A percentile compares a stretch with the other conserved stretches of the same genome.
Conservation (phyloP, 2,888 invertebrate species). For the Autographa pulchrina region DNA sequence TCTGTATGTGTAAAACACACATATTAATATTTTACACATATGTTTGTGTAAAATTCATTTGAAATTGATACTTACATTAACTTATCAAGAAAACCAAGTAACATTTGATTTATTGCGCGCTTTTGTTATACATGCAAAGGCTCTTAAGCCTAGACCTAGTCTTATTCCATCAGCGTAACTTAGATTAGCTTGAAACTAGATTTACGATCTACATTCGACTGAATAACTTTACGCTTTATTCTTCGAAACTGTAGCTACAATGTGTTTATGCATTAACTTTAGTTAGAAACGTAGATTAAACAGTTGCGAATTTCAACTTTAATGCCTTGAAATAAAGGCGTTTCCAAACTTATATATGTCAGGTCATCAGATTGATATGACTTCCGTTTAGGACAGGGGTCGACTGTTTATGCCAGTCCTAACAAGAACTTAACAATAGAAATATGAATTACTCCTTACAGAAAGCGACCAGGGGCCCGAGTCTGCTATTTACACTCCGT, state of each 20-base stretch:
- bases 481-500: no score
- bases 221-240: slow-evolving; percentile 4
- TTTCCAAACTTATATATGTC: background rate
- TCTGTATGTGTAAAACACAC: no score
- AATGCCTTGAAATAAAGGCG: background rate
- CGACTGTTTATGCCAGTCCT: no score
- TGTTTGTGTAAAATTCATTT: no score
- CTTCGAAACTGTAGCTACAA: background rate
- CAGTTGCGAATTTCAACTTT: background rate
- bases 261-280: slow-evolving; percentile 4
- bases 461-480: no score
- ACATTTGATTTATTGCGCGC: no score
- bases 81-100: no score
- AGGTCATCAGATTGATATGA: background rate
- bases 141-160: background rate
- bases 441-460: no score
- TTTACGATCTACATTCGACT: background rate
- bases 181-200: slow-evolving; percentile 3
- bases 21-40: no score
- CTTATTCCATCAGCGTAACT: slow-evolving; percentile 1
- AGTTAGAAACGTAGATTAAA: background rate
- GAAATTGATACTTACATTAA: no score
- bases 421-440: no score
- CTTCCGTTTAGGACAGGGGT: background rate
- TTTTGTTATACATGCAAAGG: background rate